Conservation (phyloP, 2,113 vertebrate species). For the Rallus limicola region DNA sequence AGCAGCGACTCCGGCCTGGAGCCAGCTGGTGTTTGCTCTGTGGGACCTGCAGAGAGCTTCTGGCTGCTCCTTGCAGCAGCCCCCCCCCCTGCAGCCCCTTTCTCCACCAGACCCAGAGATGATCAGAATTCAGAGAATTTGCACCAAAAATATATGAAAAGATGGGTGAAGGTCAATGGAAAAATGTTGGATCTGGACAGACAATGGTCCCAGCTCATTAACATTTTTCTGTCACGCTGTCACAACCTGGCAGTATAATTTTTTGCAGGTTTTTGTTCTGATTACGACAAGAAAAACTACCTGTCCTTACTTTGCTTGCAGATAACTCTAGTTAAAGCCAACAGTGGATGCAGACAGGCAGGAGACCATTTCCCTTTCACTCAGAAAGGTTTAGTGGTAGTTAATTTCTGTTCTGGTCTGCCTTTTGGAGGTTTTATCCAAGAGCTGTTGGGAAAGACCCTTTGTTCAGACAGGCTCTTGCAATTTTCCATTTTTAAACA, state of each 20-base stretch:
- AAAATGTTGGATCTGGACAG: background rate
- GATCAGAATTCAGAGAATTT: background rate
- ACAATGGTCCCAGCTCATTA: background rate
- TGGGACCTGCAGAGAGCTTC: too few relatives aligned
- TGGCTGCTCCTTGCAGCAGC: too few relatives aligned
- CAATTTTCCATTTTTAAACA: conserved; percentile 41
- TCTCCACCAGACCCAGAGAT: background rate
- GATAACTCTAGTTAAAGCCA: background rate
- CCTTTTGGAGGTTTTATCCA: background rate
- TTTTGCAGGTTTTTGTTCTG: background rate
- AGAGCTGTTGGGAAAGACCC: background rate
- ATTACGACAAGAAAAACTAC: background rate
- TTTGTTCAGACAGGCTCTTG: conserved; percentile 36
- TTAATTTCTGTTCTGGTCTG: background rate
- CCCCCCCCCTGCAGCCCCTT: too few relatives aligned
- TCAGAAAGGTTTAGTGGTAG: background rate
- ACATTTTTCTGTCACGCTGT: background rate
- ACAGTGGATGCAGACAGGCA: background rate
- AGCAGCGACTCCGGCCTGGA: too few relatives aligned
- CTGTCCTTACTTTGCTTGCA: background rate
- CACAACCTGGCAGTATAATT: background rate
- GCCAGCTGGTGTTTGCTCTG: too few relatives aligned
- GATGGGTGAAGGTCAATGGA: background rate
- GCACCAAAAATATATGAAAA: background rate
- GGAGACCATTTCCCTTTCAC: background rate